A percentile compares a stretch with the other conserved stretches of the same genome.
Conservation (phyloP, 2,888 invertebrate genomes). For the Archips xylosteana region DNA sequence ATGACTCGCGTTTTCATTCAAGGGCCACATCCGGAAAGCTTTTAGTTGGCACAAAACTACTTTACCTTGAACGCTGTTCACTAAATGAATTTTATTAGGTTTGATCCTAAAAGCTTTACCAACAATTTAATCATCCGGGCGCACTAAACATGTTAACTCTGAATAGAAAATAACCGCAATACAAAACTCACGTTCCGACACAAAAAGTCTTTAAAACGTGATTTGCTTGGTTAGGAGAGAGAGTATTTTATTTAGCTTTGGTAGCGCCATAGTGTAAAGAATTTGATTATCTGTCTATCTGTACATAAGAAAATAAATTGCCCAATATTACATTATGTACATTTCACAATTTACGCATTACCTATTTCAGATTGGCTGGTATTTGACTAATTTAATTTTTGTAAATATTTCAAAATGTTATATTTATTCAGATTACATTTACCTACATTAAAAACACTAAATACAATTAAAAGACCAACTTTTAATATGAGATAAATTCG, state of each 20-base stretch:
- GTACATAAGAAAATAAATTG: no score
- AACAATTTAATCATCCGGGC: constrained; percentile 63
- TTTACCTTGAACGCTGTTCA: constrained; percentile 60
- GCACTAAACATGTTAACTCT: constrained; percentile 54
- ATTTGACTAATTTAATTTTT: no score
- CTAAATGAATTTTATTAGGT: constrained; percentile 71
- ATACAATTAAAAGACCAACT: no score
- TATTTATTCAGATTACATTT: no score
- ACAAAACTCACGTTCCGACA: constrained; percentile 10
- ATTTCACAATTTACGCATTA: no score
- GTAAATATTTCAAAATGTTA: no score
- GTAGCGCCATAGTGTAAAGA: not conserved
- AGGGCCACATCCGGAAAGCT: constrained; percentile 61
- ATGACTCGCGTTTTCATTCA: constrained; percentile 57
- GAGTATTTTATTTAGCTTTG: not conserved
- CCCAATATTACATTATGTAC: no score
- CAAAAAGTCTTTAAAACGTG: constrained; percentile 19
- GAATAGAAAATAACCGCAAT: constrained; percentile 42
- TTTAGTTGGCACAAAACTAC: constrained; percentile 68
- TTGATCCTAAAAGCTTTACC: constrained; percentile 64
- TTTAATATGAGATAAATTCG: no score
- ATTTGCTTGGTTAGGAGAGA: constrained; percentile 6
- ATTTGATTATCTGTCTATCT: not conserved
- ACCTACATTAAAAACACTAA: no score
- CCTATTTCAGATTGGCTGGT: no score